Base-by-base conservation (phyloP, 1,140 invertebrate species). In the Scaptomyza montana region DNA sequence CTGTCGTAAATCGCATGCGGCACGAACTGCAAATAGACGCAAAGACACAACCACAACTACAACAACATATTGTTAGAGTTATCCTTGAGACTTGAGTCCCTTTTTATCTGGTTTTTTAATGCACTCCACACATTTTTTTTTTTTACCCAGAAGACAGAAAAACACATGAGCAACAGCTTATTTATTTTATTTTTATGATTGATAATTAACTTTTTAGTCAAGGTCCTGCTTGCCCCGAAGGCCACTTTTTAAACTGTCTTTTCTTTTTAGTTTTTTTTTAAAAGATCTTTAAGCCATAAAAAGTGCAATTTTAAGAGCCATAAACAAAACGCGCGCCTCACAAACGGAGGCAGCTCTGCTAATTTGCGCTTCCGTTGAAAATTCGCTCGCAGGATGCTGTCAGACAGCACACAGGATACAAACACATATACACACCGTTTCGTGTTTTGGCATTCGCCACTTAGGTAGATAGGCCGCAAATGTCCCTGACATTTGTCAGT, bases 321-420 rank as follows among this genome's bases (percentile, higher is more conserved):
- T 86, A 86, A 86, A 86, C 82, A 78, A 86, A 80, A 70, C 53
- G 63, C 74, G 63, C 62, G 67, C 62, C 57, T 74, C 64, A 51
- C 49, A 72, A 36, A 30, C 77, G 77, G 64, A 56, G 73, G 68
- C 82, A 72, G 65, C 60, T 43, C 66, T 70, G 84, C 77, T 89
- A 89, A 89, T 89, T 89, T 89, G 85, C 70, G 68, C 77, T 84
- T 89, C 85, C 84, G 77, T 62, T 80, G 85, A 89, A 89, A 84
- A 89, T 60, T 72, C 64, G 67, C 73, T 66, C 66, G 50, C 82
- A 87, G 84, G 84, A 87, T 77, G 78, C 78, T 67, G 82, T 49
- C 61, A 47, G 72, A 64, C 69, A 65, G 64, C 53, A 47, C 65
- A 62, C 65, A 69, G 70, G 28, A 69, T 51, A 41, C 55, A 54